These are phyloP conservation scores for Glossosoma conforme DNA, from an alignment of 1,140 invertebrate species.

Conservation along the genomic window DNA sequence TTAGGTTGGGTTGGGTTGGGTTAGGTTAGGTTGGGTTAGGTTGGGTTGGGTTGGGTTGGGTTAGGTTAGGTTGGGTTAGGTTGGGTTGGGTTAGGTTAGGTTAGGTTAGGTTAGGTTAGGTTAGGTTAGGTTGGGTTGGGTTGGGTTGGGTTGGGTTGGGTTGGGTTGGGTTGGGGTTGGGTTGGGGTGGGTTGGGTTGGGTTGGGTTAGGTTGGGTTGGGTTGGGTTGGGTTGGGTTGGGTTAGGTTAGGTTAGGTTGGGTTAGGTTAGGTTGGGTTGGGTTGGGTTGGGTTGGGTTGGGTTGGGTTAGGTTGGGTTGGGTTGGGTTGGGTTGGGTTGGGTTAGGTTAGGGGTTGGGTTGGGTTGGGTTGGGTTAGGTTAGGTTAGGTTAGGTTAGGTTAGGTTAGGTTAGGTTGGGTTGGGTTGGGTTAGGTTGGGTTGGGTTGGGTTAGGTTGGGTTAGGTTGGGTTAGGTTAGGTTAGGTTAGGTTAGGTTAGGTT, in stretches of 20 bases:
- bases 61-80: conserved; percentile 26
- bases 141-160: conserved; percentile 21
- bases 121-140: conserved; percentile 18
- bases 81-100: conserved; percentile 23
- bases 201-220: conserved; percentile 22
- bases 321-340: conserved; percentile 17
- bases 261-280: conserved; percentile 23
- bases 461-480: conserved; percentile 27
- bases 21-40: conserved; percentile 16
- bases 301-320: conserved; percentile 18
- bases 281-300: conserved; percentile 26
- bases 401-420: conserved; percentile 24
- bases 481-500: conserved; percentile 29
- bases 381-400: conserved; percentile 28
- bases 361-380: conserved; percentile 23
- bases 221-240: conserved; percentile 21
- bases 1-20: conserved; percentile 22
- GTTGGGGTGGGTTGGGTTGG: conserved; percentile 15
- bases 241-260: conserved; percentile 20
- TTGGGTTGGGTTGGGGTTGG: conserved; percentile 22
- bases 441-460: conserved; percentile 19
- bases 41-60: too few species aligned
- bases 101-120: conserved; percentile 29
- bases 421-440: conserved; percentile 21
- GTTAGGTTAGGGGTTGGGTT: conserved; percentile 25